Evolutionary conservation across 2,888 invertebrate species (phyloP).

Genomic region (Salticus scenicus): DNA sequence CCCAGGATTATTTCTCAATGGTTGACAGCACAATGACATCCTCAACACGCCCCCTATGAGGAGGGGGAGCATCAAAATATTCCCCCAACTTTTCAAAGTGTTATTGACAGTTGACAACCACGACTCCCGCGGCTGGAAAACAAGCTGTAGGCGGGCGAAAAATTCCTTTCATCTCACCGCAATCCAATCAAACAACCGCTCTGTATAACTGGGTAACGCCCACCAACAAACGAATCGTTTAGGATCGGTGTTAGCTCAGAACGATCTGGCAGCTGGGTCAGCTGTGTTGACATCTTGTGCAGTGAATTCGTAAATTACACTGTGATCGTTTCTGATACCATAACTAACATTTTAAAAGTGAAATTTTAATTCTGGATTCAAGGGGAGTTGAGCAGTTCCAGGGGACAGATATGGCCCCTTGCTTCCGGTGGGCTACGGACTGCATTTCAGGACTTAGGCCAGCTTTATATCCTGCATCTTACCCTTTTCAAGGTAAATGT

Average conservation of each 20-base stretch:
- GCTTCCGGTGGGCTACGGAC: slow-evolving; percentile 59
- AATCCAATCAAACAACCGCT: slow-evolving; percentile 21
- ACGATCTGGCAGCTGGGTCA: slow-evolving; percentile 16
- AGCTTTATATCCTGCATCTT: slow-evolving; percentile 37
- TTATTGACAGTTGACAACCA: slow-evolving; percentile 64
- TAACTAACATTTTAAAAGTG: background rate
- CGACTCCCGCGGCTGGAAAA: slow-evolving; percentile 2
- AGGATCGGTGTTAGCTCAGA: slow-evolving; percentile 5
- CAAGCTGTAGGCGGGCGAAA: slow-evolving; percentile 34
- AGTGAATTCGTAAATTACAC: background rate
- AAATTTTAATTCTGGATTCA: slow-evolving; percentile 55
- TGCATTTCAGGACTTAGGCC: slow-evolving; percentile 44
- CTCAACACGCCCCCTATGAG: slow-evolving; percentile 47
- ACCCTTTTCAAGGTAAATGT: slow-evolving; percentile 61
- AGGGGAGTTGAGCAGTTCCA: slow-evolving; percentile 46
- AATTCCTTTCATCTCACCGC: slow-evolving; percentile 36
- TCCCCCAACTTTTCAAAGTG: slow-evolving; percentile 40
- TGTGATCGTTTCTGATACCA: background rate
- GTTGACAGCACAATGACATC: slow-evolving; percentile 62
- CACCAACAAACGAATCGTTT: background rate
- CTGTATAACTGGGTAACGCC: slow-evolving; percentile 21
- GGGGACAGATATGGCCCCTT: slow-evolving; percentile 66
- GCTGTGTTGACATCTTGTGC: slow-evolving; percentile 10
- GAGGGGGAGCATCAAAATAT: background rate
- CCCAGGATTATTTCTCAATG: slow-evolving; percentile 44